Evolutionary conservation across 1,140 invertebrate genomes (phyloP).

Genomic region (Apis florea): DNA sequence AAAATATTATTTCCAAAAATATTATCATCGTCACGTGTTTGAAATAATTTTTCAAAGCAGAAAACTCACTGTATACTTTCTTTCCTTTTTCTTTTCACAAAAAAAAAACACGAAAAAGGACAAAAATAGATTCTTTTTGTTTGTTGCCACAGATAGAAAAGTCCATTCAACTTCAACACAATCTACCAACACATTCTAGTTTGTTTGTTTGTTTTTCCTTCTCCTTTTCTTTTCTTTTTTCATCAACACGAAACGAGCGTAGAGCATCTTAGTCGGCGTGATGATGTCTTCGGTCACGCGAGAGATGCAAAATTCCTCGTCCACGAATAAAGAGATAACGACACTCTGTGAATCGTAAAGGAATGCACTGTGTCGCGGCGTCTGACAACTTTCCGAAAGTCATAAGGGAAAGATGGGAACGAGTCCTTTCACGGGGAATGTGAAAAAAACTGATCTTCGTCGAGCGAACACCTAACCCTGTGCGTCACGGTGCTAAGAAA

Average conservation of each 20-base stretch:
- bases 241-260: neutral
- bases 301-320: slow-evolving; percentile 14
- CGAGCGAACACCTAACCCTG: neutral
- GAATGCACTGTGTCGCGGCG: neutral
- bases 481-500: neutral
- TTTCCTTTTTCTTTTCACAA: no score
- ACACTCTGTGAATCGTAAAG: slow-evolving; percentile 36
- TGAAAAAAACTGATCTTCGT: slow-evolving; percentile 28
- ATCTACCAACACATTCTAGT: no score
- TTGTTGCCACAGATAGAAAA: no score
- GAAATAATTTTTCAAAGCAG: no score
- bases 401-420: slow-evolving; percentile 17
- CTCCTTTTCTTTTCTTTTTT: neutral
- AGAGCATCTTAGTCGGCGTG: neutral
- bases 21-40: no score
- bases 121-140: no score
- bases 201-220: neutral
- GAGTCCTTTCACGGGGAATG: neutral
- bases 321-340: neutral
- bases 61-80: no score
- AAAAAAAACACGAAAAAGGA: no score
- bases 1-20: no score
- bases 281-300: neutral
- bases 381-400: slow-evolving; percentile 24
- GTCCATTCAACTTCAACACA: no score